phyloP scores from a whole-genome alignment of 2,797 vertebrate species.

The Diglossa cyanea region DNA sequence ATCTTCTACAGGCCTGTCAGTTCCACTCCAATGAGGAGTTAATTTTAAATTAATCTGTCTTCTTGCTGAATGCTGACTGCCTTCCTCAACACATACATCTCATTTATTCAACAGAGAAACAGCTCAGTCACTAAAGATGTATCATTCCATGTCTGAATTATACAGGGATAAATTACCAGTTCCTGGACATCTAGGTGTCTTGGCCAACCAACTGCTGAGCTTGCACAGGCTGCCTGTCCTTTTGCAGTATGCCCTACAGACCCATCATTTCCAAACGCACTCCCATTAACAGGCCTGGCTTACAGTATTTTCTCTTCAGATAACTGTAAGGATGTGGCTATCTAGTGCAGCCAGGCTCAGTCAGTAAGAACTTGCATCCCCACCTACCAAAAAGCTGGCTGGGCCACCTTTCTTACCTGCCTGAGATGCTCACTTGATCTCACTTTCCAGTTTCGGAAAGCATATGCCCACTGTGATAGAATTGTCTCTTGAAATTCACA shows the following conservation, averaged over 20 bases:
- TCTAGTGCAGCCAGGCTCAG: not conserved
- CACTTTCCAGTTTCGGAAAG: not conserved
- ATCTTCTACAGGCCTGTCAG: not conserved
- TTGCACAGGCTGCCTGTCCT: not conserved
- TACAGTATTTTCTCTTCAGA: not conserved
- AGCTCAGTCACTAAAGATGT: not conserved
- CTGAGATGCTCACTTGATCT: not conserved
- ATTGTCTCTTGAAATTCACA: not conserved
- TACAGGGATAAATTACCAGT: not conserved
- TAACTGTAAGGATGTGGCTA: not conserved
- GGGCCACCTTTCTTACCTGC: not conserved
- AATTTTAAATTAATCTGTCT: not conserved
- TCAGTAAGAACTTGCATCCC: not conserved
- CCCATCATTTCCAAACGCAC: not conserved
- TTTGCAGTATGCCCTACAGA: not conserved
- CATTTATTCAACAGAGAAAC: not conserved
- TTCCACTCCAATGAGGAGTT: not conserved
- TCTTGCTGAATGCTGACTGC: not conserved
- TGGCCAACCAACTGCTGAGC: not conserved
- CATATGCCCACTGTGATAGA: not conserved
- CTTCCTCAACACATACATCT: not conserved
- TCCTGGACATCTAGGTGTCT: not conserved
- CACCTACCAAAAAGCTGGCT: not conserved
- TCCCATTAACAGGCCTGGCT: not conserved
- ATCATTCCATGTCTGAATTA: not conserved